A percentile compares a stretch with the other conserved stretches of the same genome.
These are phyloP conservation scores for Ormia ochracea DNA, from an alignment of 2,888 invertebrate species.

Conservation along the genomic window DNA sequence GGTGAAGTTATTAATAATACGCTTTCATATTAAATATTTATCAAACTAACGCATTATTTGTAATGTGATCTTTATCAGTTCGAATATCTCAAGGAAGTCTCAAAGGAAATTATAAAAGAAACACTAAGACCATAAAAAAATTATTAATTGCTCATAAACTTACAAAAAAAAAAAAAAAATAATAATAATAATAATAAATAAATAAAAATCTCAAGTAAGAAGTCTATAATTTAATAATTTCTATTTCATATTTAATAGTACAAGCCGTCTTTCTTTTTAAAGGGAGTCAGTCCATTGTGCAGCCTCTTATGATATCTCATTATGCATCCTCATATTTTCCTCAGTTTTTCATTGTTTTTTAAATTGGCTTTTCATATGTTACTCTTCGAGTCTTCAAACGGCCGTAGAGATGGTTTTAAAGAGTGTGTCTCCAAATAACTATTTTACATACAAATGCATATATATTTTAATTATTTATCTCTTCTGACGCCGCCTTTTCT, in stretches of 20 bases:
- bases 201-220: no score
- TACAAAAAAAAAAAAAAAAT: no score
- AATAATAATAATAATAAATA: no score
- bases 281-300: no score
- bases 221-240: no score
- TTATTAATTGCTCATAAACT: slow-evolving; percentile 68
- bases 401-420: slow-evolving; percentile 30
- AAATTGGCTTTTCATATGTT: neutral
- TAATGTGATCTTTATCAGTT: slow-evolving; percentile 60
- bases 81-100: neutral
- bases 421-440: slow-evolving; percentile 57
- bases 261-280: no score
- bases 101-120: neutral
- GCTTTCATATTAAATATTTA: slow-evolving; percentile 7
- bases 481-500: slow-evolving; percentile 52
- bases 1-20: slow-evolving; percentile 35
- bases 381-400: neutral
- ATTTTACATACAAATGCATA: no score
- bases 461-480: slow-evolving; percentile 35
- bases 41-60: slow-evolving; percentile 45
- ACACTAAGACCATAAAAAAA: slow-evolving; percentile 55
- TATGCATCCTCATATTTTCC: no score
- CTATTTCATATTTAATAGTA: no score
- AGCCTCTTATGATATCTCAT: no score
- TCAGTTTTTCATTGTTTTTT: neutral